phyloP scores from a whole-genome alignment of 2,797 vertebrate genomes.

The Cyprinodon diabolis region DNA sequence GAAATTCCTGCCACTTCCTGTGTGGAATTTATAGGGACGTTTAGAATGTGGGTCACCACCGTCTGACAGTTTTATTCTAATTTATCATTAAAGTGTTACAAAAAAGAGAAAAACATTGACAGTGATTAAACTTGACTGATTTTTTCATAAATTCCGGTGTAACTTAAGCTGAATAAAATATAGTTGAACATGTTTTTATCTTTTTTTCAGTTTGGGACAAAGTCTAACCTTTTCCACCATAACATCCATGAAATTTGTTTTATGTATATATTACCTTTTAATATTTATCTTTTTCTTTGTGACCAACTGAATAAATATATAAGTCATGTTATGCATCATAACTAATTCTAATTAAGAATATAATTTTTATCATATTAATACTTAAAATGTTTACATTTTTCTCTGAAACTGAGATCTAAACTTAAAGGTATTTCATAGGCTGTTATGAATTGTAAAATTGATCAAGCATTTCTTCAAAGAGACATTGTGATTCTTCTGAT shows the following conservation, averaged over 20 bases:
- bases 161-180: slow-evolving; percentile 13
- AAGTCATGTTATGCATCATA: background rate
- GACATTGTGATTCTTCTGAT: slow-evolving; percentile 20
- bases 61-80: slow-evolving; percentile 33
- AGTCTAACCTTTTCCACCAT: background rate
- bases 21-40: slow-evolving; percentile 34
- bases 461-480: background rate
- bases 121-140: slow-evolving; percentile 33
- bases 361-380: background rate
- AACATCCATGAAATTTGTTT: background rate
- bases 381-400: background rate
- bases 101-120: slow-evolving; percentile 16
- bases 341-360: background rate
- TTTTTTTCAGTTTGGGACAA: background rate
- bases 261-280: slow-evolving; percentile 4
- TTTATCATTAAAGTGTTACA: slow-evolving; percentile 14
- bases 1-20: slow-evolving; percentile 54
- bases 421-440: slow-evolving; percentile 14
- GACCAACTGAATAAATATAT: too few relatives aligned
- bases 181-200: background rate
- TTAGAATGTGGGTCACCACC: slow-evolving; percentile 51
- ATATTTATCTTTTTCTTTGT: background rate
- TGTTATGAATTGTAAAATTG: background rate
- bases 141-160: slow-evolving; percentile 20
- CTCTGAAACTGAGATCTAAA: background rate